Conservation (phyloP, 2,113 vertebrate genomes). For the Etheostoma cragini region DNA sequence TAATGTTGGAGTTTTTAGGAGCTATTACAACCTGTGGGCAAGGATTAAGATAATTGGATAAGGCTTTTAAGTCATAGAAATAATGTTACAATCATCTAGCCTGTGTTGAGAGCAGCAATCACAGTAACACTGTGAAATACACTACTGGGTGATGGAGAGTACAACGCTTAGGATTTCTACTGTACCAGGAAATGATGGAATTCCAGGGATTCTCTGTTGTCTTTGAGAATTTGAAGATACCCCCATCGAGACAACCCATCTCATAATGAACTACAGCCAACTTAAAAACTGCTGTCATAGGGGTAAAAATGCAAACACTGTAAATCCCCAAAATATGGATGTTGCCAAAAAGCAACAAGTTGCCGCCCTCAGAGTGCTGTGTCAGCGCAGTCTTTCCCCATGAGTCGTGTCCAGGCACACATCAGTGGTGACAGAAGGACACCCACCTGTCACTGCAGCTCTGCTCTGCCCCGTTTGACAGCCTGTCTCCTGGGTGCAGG, state of each 20-base stretch:
- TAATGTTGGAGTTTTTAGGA: conserved; percentile 7
- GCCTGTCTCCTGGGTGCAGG: conserved; percentile 25
- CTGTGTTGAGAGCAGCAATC: conserved; percentile 29
- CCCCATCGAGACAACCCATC: background rate
- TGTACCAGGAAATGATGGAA: conserved; percentile 1
- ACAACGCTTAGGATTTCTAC: conserved; percentile 36
- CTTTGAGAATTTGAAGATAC: background rate
- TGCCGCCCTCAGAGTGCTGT: conserved; percentile 21
- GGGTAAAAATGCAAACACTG: background rate
- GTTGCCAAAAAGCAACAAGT: conserved; percentile 35
- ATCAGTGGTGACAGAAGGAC: conserved; percentile 27
- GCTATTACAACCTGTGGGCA: conserved; percentile 32
- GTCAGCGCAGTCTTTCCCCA: conserved; percentile 29
- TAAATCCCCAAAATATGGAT: conserved; percentile 2
- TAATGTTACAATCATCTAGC: conserved; percentile 60
- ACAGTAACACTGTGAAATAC: conserved; percentile 44
- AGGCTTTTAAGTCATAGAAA: conserved; percentile 45
- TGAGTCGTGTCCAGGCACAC: conserved; percentile 4
- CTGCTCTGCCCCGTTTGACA: conserved; percentile 37
- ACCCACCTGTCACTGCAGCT: conserved; percentile 50
- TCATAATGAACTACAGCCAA: background rate
- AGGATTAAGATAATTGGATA: conserved; percentile 64
- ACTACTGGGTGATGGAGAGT: conserved; percentile 13
- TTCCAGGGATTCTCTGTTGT: conserved; percentile 1
- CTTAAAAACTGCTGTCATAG: background rate